Evolutionary conservation across 2,888 invertebrate species (phyloP).

Genomic region (Siphonodentalium dalli): DNA sequence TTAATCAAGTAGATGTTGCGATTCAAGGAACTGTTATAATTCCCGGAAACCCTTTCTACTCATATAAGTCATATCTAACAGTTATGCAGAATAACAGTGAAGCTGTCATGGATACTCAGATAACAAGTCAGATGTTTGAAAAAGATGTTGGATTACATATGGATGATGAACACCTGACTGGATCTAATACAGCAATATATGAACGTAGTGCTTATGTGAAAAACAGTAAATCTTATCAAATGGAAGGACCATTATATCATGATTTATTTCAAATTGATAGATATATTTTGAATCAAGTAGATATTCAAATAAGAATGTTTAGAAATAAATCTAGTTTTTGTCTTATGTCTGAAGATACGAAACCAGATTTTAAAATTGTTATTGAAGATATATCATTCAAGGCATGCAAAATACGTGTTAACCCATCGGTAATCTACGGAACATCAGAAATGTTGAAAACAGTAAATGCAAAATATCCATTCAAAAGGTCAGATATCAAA

Average conservation of each 20-base stretch:
- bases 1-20: conserved; percentile 28
- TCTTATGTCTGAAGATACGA: conserved; percentile 6
- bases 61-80: conserved; percentile 6
- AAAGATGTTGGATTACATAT: conserved; percentile 7
- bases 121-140: conserved; percentile 7
- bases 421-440: too few species aligned
- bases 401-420: too few species aligned
- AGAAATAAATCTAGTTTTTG: conserved; percentile 10
- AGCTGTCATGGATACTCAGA: conserved; percentile 16
- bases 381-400: conserved; percentile 19
- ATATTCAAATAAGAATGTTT: conserved; percentile 6
- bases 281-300: conserved; percentile 14
- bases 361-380: conserved; percentile 1
- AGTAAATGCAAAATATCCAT: too few species aligned
- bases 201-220: conserved; percentile 1
- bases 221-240: not conserved
- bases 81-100: too few species aligned
- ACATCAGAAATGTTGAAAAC: too few species aligned
- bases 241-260: conserved; percentile 11
- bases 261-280: conserved; percentile 17
- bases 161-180: conserved; percentile 4
- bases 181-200: conserved; percentile 3
- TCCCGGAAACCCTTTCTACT: conserved; percentile 25
- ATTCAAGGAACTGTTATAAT: conserved; percentile 28
- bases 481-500: too few species aligned